Conservation (phyloP, 1,140 invertebrate genomes). For the Vanessa atalanta region DNA sequence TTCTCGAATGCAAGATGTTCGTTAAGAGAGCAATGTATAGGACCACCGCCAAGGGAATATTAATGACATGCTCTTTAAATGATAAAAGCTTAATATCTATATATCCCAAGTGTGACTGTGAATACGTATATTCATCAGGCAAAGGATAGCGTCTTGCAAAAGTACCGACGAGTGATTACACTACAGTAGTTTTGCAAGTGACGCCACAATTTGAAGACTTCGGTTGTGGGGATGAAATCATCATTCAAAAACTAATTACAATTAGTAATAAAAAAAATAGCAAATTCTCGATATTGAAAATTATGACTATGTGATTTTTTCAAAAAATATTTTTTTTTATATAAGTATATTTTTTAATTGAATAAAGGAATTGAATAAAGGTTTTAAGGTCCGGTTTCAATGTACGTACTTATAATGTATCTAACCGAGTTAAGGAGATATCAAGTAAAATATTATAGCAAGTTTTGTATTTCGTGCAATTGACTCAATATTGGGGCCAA, state of each 20-base stretch:
- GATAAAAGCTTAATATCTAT: slow-evolving; percentile 76
- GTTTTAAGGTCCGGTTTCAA: too few species aligned
- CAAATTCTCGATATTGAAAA: too few species aligned
- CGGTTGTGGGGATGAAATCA: slow-evolving; percentile 46
- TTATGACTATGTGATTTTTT: too few species aligned
- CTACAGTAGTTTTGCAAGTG: slow-evolving; percentile 67
- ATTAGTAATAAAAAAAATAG: not conserved
- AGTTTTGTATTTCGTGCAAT: too few species aligned
- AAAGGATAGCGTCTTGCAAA: slow-evolving; percentile 74
- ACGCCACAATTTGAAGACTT: slow-evolving; percentile 62
- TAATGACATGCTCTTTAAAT: slow-evolving; percentile 77
- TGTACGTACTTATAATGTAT: too few species aligned
- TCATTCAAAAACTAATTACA: slow-evolving; percentile 28
- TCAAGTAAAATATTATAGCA: too few species aligned
- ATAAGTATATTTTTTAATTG: too few species aligned
- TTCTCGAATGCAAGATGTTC: not conserved
- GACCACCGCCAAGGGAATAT: slow-evolving; percentile 65
- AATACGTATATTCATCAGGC: slow-evolving; percentile 67
- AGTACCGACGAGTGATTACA: slow-evolving; percentile 58
- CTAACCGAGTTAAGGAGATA: too few species aligned
- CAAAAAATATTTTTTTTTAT: too few species aligned
- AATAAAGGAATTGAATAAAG: too few species aligned
- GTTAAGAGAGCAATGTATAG: not conserved
- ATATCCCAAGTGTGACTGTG: slow-evolving; percentile 74
- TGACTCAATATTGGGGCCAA: not conserved